These are phyloP conservation scores for Marisa cornuarietis DNA, from an alignment of 1,140 invertebrate species.

Conservation along the genomic window DNA sequence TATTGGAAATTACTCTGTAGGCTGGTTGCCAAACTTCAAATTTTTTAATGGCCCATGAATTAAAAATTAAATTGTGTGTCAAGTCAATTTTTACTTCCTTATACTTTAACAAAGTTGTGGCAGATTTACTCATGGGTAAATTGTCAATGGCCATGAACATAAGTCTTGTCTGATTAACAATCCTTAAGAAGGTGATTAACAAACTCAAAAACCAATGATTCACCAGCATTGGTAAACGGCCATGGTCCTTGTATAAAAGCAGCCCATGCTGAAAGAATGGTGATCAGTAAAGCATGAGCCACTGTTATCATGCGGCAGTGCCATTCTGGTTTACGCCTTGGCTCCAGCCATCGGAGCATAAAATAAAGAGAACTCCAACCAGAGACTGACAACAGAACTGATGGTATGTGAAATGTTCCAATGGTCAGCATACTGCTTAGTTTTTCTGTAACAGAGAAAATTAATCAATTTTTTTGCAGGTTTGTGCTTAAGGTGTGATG, in stretches of 20 bases:
- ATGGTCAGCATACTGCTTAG: slow-evolving; percentile 27
- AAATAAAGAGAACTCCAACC: slow-evolving; percentile 49
- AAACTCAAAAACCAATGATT: background rate
- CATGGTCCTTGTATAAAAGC: slow-evolving; percentile 53
- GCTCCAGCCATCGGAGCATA: slow-evolving; percentile 38
- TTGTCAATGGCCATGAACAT: no score
- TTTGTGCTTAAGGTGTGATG: no score
- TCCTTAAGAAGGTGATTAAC: background rate
- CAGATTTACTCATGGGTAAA: no score
- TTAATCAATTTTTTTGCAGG: no score
- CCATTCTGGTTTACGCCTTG: slow-evolving; percentile 48
- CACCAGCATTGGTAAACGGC: slow-evolving; percentile 56
- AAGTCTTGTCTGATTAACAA: no score
- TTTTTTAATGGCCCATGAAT: no score
- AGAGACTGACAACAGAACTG: slow-evolving; percentile 32
- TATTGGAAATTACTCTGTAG: no score
- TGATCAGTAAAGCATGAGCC: slow-evolving; percentile 47
- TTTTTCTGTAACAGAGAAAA: background rate
- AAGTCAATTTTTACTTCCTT: no score
- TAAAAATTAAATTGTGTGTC: no score
- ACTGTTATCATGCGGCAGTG: slow-evolving; percentile 51
- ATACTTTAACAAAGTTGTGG: no score
- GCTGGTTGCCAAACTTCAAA: no score
- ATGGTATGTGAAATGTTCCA: slow-evolving; percentile 22
- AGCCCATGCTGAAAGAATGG: slow-evolving; percentile 37